These are phyloP conservation scores for Julus scanicus DNA, from an alignment of 2,888 invertebrate genomes.

Conservation along the genomic window DNA sequence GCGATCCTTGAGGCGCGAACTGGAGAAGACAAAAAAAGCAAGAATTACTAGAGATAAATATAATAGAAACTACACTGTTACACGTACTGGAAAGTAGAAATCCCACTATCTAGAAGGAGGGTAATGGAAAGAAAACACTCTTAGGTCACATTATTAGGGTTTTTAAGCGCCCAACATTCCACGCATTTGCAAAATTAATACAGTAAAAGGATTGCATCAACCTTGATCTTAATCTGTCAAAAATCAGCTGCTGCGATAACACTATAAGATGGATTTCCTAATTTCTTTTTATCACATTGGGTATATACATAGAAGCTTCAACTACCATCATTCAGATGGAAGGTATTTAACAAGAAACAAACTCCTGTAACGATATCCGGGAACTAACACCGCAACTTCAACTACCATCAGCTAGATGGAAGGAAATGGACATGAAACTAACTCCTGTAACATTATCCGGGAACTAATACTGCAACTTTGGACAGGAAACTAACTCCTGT, in stretches of 20 bases:
- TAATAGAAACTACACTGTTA: not conserved
- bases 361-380: not conserved
- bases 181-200: too few species aligned
- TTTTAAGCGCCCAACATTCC: not conserved
- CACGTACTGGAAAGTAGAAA: not conserved
- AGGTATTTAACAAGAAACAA: not conserved
- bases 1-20: conserved; percentile 38
- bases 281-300: too few species aligned
- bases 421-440: too few species aligned
- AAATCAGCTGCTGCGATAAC: too few species aligned
- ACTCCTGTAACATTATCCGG: not conserved
- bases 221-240: too few species aligned
- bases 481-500: not conserved
- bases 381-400: not conserved
- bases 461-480: not conserved
- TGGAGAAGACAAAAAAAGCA: conserved; percentile 21
- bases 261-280: too few species aligned
- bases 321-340: too few species aligned
- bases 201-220: too few species aligned
- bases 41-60: not conserved
- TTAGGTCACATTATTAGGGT: not conserved
- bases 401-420: not conserved
- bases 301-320: too few species aligned
- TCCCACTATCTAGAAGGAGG: not conserved
- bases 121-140: too few species aligned